Evolutionary conservation across 2,797 vertebrate species (phyloP), one percentile per base, ranked within the genome.

Genomic region (Microchirus variegatus): DNA sequence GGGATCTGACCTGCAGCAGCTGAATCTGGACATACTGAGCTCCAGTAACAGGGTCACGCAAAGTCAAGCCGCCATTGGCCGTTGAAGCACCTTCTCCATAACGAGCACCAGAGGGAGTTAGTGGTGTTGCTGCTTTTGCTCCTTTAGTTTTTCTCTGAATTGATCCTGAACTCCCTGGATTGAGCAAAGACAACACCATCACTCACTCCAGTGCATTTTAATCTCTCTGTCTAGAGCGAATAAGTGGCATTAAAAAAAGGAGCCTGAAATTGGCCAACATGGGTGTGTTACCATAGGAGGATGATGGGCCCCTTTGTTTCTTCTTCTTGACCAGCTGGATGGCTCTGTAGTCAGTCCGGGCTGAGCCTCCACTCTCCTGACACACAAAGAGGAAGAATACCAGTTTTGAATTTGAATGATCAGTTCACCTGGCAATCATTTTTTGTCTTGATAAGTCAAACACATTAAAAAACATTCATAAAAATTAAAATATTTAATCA

Each of bases 311-410:
- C 85, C 91, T 95, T 73, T 96, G 96, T 86, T 98, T 98, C 85
- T 90, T 97, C 84, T 94, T 94, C 90, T 98, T 97, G 74, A 94
- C 96, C 77, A 98, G 90, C 76, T 98, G 97, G 85, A 98, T 96
- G 66, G 96, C 96, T 91, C 95, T 95, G 90, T 96, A 98, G 89
- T 99, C 97, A 1, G 97, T 99, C 87, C 97, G 93, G 0, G 96
- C 97, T 53, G 97, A 98, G 56, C 97, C 97, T 61, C 95, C 91
- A 67, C 95, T 96, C 71, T 97, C 97, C 97, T 99, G 67, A 72
- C 1, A 19, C 2, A 61, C 43, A 63, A 2, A 48, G 41, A 0
- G 5, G 10, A 10, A 18, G 41, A n/a, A 54, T 19, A 16, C 6
- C 6, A 12, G 5, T 13, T 22, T 2, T n/a, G n/a, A 26, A 26